phyloP scores from a whole-genome alignment of 2,888 invertebrate genomes.

The Ormia ochracea region DNA sequence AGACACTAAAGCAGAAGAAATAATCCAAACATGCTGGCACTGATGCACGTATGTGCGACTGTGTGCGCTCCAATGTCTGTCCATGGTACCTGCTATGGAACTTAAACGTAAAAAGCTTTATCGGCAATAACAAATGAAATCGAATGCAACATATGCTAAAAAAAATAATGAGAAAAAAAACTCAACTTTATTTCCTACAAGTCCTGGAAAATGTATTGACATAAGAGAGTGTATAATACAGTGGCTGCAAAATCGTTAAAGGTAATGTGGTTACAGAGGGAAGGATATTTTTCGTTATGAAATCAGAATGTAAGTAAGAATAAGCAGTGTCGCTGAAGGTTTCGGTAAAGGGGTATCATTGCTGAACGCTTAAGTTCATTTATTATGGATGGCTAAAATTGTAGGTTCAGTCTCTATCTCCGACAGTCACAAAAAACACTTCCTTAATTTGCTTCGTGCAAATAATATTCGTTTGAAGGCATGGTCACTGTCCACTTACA shows the following conservation, averaged over 20 bases:
- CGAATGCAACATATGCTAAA: not conserved
- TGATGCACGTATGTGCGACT: not conserved
- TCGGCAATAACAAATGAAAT: slow-evolving; percentile 27
- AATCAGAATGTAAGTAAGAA: too few relatives aligned
- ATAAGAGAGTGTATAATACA: not conserved
- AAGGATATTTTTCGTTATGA: too few relatives aligned
- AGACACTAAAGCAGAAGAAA: not conserved
- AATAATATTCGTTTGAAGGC: too few relatives aligned
- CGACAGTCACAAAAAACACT: too few relatives aligned
- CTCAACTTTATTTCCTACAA: not conserved
- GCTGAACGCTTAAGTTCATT: too few relatives aligned
- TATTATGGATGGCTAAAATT: too few relatives aligned
- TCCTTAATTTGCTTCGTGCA: too few relatives aligned
- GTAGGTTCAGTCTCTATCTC: too few relatives aligned
- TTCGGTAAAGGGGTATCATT: too few relatives aligned
- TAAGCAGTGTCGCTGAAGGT: too few relatives aligned
- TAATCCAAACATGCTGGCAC: not conserved
- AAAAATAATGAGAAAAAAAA: not conserved
- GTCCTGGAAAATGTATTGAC: slow-evolving; percentile 19
- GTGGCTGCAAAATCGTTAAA: not conserved
- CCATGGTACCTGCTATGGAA: not conserved
- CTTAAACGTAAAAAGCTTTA: slow-evolving; percentile 35
- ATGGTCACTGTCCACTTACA: too few relatives aligned
- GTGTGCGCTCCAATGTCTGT: not conserved
- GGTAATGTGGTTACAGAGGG: not conserved